Evolutionary conservation across 2,888 invertebrate genomes (phyloP), one percentile per base, ranked within the genome.

Genomic region (Xestobium rufovillosum): DNA sequence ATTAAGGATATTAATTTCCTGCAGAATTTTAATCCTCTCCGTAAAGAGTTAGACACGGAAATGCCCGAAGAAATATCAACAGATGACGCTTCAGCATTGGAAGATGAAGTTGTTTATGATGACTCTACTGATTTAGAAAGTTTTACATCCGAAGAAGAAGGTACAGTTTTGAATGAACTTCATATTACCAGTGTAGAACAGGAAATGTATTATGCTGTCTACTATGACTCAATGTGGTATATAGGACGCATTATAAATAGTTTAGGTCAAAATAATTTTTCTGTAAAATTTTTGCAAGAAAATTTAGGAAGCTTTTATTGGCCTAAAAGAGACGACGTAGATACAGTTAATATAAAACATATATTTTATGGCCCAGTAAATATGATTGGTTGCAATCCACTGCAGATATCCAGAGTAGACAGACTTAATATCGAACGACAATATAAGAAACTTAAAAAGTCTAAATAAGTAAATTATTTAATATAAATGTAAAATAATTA

Each of bases 21-120:
- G 23, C 23, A 23, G 23, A 23, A 23, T 23, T 23, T 23, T 23
- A n/a, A 23, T 23, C n/a, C 23, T 23, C 23, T 23, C n/a, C 23
- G 8, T 6, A 23, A 23, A 8, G 23, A 23, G n/a, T 23, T 23
- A n/a, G n/a, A 23, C n/a, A 23, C 6, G n/a, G 23, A 23, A n/a
- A n/a, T 23, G 23, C 23, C 6, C 6, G 23, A 23, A n/a, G n/a
- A 23, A 8, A 23, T 23, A 23, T 23, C 23, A 23, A 23, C 23
- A 23, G 23, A 23, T 6, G 23, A n/a, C 23, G 6, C 23, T 6
- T 6, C 23, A 23, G 23, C 6, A 23, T 23, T n/a, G n/a, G 23
- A 23, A 23, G n/a, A 23, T 8, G 23, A 23, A n/a, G 23, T 23
- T 23, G 23, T 23, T 23, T 23, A 23, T 23, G n/a, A 23, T 23